A percentile compares a stretch with the other conserved stretches of the same genome.
phyloP scores from a whole-genome alignment of 2,888 invertebrate genomes.

The Brenthis ino region DNA sequence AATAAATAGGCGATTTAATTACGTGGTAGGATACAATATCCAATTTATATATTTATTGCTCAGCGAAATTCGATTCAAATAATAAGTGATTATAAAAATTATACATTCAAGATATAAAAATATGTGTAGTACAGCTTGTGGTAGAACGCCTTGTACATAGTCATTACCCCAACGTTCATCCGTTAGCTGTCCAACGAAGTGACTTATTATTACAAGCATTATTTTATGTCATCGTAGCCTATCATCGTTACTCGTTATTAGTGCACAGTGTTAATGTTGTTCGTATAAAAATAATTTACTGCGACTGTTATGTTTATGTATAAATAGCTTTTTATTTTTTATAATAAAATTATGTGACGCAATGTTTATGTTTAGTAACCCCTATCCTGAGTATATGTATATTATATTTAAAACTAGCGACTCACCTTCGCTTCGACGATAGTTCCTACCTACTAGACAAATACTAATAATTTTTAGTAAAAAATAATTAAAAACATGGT shows the following conservation, averaged over 20 bases:
- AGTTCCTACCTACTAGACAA: too few relatives aligned
- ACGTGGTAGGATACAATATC: slow-evolving; percentile 59
- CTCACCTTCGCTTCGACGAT: too few relatives aligned
- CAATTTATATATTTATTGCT: slow-evolving; percentile 60
- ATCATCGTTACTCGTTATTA: slow-evolving; percentile 77
- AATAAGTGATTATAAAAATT: slow-evolving; percentile 9
- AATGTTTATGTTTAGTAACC: slow-evolving; percentile 58
- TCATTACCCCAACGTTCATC: slow-evolving; percentile 59
- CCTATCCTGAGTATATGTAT: slow-evolving; percentile 1
- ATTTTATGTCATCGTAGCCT: slow-evolving; percentile 56
- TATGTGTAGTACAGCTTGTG: slow-evolving; percentile 50
- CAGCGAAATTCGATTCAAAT: slow-evolving; percentile 43
- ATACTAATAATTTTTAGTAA: too few relatives aligned
- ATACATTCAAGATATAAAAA: slow-evolving; percentile 16
- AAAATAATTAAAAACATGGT: too few relatives aligned
- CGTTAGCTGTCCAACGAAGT: slow-evolving; percentile 46
- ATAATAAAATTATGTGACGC: slow-evolving; percentile 75
- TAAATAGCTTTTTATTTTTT: slow-evolving; percentile 74
- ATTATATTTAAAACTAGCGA: neutral
- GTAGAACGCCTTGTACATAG: slow-evolving; percentile 69
- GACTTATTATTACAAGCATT: slow-evolving; percentile 49
- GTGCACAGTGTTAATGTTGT: slow-evolving; percentile 78
- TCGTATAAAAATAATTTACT: slow-evolving; percentile 69
- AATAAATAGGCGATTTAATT: slow-evolving; percentile 43
- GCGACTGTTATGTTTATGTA: slow-evolving; percentile 79